Conservation (phyloP, 2,113 vertebrate species). For the Mola mola region DNA sequence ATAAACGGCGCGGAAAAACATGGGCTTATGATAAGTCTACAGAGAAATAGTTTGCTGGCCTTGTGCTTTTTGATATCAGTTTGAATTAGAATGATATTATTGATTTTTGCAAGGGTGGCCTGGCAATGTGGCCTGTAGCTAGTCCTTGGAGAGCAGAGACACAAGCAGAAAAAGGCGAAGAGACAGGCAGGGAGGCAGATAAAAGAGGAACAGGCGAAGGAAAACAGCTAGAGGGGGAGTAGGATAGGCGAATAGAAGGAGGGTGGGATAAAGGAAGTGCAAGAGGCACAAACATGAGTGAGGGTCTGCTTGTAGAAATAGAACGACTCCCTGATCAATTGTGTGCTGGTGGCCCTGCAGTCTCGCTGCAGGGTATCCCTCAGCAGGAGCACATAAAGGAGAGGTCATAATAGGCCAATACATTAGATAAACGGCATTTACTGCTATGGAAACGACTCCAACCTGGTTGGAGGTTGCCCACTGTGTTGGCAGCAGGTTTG, state of each 20-base stretch:
- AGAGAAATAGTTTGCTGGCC: slow-evolving; percentile 62
- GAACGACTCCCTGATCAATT: slow-evolving; percentile 75
- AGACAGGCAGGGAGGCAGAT: slow-evolving; percentile 23
- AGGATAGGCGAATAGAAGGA: slow-evolving; percentile 30
- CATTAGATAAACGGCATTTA: slow-evolving; percentile 79
- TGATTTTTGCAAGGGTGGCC: slow-evolving; percentile 63
- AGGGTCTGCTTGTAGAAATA: slow-evolving; percentile 75
- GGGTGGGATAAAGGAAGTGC: slow-evolving; percentile 35
- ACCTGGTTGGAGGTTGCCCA: slow-evolving; percentile 75
- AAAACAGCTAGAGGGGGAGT: slow-evolving; percentile 39
- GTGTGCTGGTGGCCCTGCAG: slow-evolving; percentile 62
- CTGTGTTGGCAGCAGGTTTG: slow-evolving; percentile 63
- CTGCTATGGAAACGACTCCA: slow-evolving; percentile 76
- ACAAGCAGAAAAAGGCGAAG: slow-evolving; percentile 42
- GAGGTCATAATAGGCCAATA: slow-evolving; percentile 76
- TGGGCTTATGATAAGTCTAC: slow-evolving; percentile 63
- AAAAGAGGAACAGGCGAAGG: slow-evolving; percentile 30
- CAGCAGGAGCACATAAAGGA: slow-evolving; percentile 68
- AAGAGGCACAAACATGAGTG: slow-evolving; percentile 51
- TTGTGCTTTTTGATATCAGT: slow-evolving; percentile 72
- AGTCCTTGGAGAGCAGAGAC: slow-evolving; percentile 49
- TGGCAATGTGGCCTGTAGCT: slow-evolving; percentile 64
- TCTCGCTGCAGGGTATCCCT: slow-evolving; percentile 71
- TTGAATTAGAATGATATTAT: slow-evolving; percentile 77
- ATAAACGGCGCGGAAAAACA: slow-evolving; percentile 65